A percentile compares a stretch with the other conserved stretches of the same genome.
phyloP scores from a whole-genome alignment of 2,888 invertebrate genomes.

The Pteria penguin region DNA sequence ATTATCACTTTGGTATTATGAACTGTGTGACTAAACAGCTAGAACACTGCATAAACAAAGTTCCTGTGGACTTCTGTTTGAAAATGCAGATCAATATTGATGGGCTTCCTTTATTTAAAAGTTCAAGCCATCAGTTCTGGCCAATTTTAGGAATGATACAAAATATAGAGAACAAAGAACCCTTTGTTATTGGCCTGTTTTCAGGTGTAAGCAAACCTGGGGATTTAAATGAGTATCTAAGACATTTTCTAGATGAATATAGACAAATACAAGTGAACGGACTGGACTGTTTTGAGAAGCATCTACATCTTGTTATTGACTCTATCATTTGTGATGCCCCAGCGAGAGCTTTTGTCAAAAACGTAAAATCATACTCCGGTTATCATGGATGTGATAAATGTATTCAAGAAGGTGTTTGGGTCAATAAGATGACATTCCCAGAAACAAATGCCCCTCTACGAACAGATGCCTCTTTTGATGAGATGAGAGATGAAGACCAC shows the following conservation, averaged over 20 bases:
- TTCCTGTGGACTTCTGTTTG: not conserved
- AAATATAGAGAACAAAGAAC: not conserved
- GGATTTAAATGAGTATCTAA: conserved; percentile 13
- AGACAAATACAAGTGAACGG: conserved; percentile 4
- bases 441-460: conserved; percentile 40
- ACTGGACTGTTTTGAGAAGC: not conserved
- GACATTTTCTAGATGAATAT: conserved; percentile 10
- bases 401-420: conserved; percentile 47
- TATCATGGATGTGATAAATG: too few species aligned
- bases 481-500: conserved; percentile 51
- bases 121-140: conserved; percentile 30
- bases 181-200: conserved; percentile 10
- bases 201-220: conserved; percentile 8
- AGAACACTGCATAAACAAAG: not conserved
- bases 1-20: conserved; percentile 23
- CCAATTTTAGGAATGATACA: not conserved
- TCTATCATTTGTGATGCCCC: conserved; percentile 64
- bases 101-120: conserved; percentile 26
- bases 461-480: conserved; percentile 49
- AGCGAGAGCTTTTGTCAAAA: conserved; percentile 60
- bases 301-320: conserved; percentile 25
- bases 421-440: conserved; percentile 51
- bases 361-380: conserved; percentile 37
- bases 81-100: not conserved
- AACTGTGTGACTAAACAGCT: not conserved